These are phyloP conservation scores for Rhinichthys klamathensis DNA, from an alignment of 2,113 vertebrate genomes.

Conservation along the genomic window DNA sequence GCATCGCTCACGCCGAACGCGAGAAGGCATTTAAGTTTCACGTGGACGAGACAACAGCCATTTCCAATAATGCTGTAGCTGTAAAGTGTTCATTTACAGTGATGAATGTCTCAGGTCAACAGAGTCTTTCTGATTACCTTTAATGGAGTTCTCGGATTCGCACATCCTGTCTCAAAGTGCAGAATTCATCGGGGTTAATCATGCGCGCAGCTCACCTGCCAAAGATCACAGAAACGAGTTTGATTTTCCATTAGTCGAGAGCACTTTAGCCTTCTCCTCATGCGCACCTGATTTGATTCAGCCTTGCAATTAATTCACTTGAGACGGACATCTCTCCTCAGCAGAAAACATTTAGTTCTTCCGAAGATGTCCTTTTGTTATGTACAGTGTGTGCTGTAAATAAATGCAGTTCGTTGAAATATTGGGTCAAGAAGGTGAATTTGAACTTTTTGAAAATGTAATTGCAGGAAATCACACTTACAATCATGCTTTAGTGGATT, in stretches of 20 bases:
- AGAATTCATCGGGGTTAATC: slow-evolving; percentile 38
- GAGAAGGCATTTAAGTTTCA: background rate
- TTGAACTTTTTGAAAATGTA: background rate
- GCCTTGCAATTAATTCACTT: slow-evolving; percentile 42
- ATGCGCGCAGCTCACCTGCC: slow-evolving; percentile 33
- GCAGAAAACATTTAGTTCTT: slow-evolving; percentile 43
- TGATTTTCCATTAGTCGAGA: slow-evolving; percentile 54
- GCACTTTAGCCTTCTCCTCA: slow-evolving; percentile 37
- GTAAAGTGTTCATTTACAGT: slow-evolving; percentile 21
- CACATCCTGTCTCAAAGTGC: slow-evolving; percentile 32
- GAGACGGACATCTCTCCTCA: slow-evolving; percentile 41
- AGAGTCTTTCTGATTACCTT: slow-evolving; percentile 39
- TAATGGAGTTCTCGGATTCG: slow-evolving; percentile 41
- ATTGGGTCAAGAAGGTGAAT: background rate
- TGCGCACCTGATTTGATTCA: slow-evolving; percentile 42
- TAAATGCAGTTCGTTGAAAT: background rate
- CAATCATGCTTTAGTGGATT: background rate
- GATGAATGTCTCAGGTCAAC: slow-evolving; percentile 13
- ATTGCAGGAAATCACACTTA: background rate
- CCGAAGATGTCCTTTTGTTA: background rate
- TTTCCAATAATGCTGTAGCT: slow-evolving; percentile 7
- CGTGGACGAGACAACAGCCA: background rate
- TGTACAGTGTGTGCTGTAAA: background rate
- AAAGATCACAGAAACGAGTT: slow-evolving; percentile 48
- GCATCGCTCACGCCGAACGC: background rate